Percentiles rank a stretch among this genome's conserved stretches.
These are phyloP conservation scores for Chlorocebus sabaeus DNA, from an alignment of 2,113 vertebrate genomes.

Conservation along the genomic window DNA sequence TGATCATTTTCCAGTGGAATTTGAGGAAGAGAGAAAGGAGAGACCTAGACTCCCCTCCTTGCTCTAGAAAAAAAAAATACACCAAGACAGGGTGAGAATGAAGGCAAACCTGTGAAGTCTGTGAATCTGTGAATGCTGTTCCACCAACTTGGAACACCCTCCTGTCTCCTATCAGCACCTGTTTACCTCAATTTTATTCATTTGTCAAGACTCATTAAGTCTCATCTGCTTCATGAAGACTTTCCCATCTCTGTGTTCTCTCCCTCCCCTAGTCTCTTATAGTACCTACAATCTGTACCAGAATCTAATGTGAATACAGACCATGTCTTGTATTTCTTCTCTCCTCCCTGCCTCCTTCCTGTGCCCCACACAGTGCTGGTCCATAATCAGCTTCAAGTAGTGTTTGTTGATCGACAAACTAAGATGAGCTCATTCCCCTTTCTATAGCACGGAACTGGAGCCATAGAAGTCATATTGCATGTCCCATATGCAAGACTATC, in stretches of 20 bases:
- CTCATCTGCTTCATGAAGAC: constrained; percentile 39
- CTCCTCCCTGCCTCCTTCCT: not conserved
- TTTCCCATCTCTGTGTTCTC: constrained; percentile 32
- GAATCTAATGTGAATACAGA: not conserved
- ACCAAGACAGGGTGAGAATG: not conserved
- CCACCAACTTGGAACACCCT: not conserved
- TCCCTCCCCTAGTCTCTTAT: constrained; percentile 15
- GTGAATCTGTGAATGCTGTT: not conserved
- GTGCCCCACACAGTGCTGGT: not conserved
- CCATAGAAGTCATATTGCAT: not conserved
- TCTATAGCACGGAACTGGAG: not conserved
- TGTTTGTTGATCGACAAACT: not conserved
- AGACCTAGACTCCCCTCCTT: not conserved
- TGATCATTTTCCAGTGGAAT: not conserved
- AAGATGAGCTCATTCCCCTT: not conserved
- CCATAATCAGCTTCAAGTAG: not conserved
- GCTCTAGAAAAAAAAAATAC: not conserved
- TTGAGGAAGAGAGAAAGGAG: not conserved
- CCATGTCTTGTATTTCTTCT: not conserved
- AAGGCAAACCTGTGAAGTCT: not conserved
- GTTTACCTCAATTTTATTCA: constrained; percentile 50
- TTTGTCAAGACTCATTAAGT: constrained; percentile 65
- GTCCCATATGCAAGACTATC: not conserved
- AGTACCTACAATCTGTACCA: constrained; percentile 9
- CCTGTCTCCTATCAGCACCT: constrained; percentile 14